Base-by-base conservation (phyloP, 2,113 vertebrate genomes). In the Accipiter virgatus region DNA sequence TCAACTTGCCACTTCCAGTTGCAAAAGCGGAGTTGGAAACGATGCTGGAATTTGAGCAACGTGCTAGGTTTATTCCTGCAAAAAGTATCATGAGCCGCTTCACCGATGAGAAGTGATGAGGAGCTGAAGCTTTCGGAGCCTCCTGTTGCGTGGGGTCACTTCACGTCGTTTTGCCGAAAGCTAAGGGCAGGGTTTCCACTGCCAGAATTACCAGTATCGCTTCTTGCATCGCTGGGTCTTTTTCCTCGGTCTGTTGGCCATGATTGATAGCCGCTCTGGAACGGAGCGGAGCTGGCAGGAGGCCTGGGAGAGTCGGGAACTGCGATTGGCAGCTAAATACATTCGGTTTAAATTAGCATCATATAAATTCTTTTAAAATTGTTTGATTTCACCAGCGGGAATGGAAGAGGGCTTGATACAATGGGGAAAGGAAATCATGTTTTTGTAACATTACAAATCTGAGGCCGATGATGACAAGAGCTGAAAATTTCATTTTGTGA, bases 301-400 rank as follows among this genome's bases (percentile, higher is more conserved):
- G 73, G 83, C 96, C 93, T 8, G 73, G 78, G 47, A 17, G 83
- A 68, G 48, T 7, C 42, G 87, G 93, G 90, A 94, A 16, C 61
- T 0, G 74, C 47, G 16, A 62, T 77, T 88, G 93, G 95, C 96
- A 95, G 92, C 93, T 26, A 1, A 13, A 3, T 16, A 1, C 92
- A 19, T 94, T 96, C 36, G 78, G 95, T 95, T 96, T 91, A 66
- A 96, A 96, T 96, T 75, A 82, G 81, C 93, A 80, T 93, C 78
- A 9, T 93, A 87, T 63, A 96, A 93, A 96, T 96, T 93, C 93
- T 86, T 91, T 52, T 21, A 1, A 56, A 95, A 89, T 89, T 22
- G 89, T 95, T 96, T 94, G 95, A 96, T 95, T 97, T 91, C 86
- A 93, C 36, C 94, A 89, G 88, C 16, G 94, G 92, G 96, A 94